Evolutionary conservation across 2,113 vertebrate species (phyloP), one percentile per base, ranked within the genome.

Genomic region (Nibea albiflora): DNA sequence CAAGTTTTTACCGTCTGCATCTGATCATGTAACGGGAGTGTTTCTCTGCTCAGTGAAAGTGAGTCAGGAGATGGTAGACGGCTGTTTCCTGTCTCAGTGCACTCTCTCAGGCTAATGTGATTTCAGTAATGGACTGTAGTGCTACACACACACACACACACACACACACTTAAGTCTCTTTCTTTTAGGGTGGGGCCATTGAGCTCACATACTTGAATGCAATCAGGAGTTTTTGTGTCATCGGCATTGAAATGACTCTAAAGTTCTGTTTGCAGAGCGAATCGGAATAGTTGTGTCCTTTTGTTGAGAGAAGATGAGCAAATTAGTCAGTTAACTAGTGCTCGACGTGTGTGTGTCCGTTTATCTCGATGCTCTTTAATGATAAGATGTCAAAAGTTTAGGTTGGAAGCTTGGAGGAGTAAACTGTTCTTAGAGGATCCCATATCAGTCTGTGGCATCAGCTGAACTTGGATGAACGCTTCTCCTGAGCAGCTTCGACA

Each of bases 91-190:
- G 86, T 87, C 75, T 87, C 78, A 50, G 70, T 85, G 86, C 76
- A 90, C 81, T 85, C 89, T 87, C 65, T 60, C 75, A 73, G 58
- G 56, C 85, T 92, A 93, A 94, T 93, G 85, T 89, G 89, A 94
- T 94, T 91, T 91, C 90, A 88, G 93, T 93, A 92, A 93, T 93
- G 93, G 91, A 93, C 89, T 90, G 49, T 72, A 78, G 80, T 86
- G 84, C 73, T 53, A 76, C 26, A 54, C 66, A 66, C 71, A 42
- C 11, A 70, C 70, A 57, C 67, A 71, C 22, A 61, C 49, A 42
- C 20, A 50, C 26, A 81, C 83, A 81, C 85, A 75, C 83, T 79
- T 73, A 20, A 56, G 53, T 65, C 47, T 83, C 61, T 54, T 31
- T 64, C 47, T 73, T 72, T 61, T 49, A 72, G 88, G 92, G 89